A percentile compares a stretch with the other conserved stretches of the same genome.
Evolutionary conservation across 2,113 vertebrate genomes (phyloP).

Genomic region (Desmodus rotundus): DNA sequence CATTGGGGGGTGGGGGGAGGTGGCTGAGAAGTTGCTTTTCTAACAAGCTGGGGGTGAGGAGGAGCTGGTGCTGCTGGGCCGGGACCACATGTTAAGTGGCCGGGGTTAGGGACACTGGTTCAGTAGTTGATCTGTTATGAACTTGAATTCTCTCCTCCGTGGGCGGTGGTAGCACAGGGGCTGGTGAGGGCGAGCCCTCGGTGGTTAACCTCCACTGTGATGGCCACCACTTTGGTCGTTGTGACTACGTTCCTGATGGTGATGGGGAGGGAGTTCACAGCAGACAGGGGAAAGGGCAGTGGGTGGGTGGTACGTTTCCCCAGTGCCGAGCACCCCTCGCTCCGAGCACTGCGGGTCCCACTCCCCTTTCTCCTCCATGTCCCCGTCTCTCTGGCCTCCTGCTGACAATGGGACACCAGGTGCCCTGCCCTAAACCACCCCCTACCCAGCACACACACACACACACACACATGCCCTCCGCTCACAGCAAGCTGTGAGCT

Average conservation of each 20-base stretch:
- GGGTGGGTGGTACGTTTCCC: fast-evolving
- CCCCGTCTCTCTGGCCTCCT: not conserved
- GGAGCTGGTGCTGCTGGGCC: not conserved
- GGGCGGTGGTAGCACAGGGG: not conserved
- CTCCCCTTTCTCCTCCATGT: not conserved
- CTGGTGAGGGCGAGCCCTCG: fast-evolving
- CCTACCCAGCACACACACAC: not conserved
- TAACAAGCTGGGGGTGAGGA: not conserved
- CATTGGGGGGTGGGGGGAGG: too few species aligned
- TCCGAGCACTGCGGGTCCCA: not conserved
- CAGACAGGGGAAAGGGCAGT: not conserved
- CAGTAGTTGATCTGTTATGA: fast-evolving
- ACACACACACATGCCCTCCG: not conserved
- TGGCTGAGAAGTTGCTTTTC: not conserved
- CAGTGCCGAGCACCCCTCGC: fast-evolving
- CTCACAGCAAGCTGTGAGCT: not conserved
- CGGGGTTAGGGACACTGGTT: fast-evolving
- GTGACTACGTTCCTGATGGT: not conserved
- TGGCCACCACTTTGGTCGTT: fast-evolving
- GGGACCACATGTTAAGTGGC: too few species aligned
- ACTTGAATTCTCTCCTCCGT: not conserved
- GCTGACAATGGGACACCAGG: not conserved
- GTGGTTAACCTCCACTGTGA: too few species aligned
- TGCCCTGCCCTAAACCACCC: not conserved
- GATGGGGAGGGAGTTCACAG: not conserved